These are phyloP conservation scores for Melieria omissa DNA, from an alignment of 2,888 invertebrate genomes.

Conservation along the genomic window DNA sequence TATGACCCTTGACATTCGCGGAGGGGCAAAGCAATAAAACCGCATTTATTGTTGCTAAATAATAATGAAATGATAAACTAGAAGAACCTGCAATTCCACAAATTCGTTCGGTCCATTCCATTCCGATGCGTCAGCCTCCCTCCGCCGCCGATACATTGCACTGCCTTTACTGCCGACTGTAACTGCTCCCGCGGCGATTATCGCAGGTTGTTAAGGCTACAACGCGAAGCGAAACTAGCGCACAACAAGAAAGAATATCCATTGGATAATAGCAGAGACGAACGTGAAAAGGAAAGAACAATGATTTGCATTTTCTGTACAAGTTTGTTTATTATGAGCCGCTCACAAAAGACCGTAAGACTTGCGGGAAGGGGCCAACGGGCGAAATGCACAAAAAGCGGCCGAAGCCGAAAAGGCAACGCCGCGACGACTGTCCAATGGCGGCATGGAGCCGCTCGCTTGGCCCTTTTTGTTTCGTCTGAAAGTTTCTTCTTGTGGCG, in stretches of 20 bases:
- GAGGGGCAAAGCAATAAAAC: conserved; percentile 33
- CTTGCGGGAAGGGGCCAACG: not conserved
- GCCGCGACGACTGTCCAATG: too few species aligned
- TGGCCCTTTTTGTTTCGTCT: conserved; percentile 1
- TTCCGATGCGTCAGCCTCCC: not conserved
- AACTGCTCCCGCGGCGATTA: conserved; percentile 56
- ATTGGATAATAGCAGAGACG: not conserved
- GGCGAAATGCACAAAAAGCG: not conserved
- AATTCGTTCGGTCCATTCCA: not conserved
- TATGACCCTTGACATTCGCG: conserved; percentile 40
- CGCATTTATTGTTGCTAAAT: conserved; percentile 53
- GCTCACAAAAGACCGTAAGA: not conserved
- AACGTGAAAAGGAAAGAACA: conserved; percentile 45
- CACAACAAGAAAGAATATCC: too few species aligned
- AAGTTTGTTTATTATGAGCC: conserved; percentile 49
- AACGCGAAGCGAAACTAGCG: conserved; percentile 48
- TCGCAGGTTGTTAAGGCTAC: conserved; percentile 52
- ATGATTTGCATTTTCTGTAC: conserved; percentile 56
- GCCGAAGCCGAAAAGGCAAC: not conserved
- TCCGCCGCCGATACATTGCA: not conserved
- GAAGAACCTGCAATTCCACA: not conserved
- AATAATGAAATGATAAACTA: conserved; percentile 57
- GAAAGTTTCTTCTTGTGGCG: conserved; percentile 11
- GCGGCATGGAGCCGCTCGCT: not conserved
- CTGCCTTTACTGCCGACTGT: not conserved